Evolutionary conservation across 1,140 invertebrate genomes (phyloP), one percentile per base, ranked within the genome.

Genomic region (Zaprionus taronus): DNA sequence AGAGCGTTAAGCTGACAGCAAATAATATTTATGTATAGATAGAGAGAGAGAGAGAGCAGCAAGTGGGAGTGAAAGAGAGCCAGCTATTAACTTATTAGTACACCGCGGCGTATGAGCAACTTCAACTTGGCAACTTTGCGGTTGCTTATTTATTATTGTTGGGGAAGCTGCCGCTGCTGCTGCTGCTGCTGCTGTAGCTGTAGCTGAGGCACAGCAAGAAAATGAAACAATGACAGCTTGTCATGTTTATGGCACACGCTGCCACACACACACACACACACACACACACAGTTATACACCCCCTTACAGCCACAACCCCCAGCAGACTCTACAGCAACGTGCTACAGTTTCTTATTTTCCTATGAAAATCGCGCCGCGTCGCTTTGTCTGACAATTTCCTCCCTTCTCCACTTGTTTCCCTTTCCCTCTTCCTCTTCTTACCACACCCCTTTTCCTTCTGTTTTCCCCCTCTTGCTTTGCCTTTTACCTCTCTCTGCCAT

Each of bases 21-120:
- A 71, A 55, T 55, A 56, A 71, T 64, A 64, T 67, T 67, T 34
- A 65, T 36, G 34, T 66, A 51, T 72, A 57, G 57, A 65, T 34
- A 58, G 7, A 49, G 14, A 31, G 24, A 56, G 24, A 56, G 31
- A 53, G 31, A 28, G 15, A 53, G 20, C 41, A 36, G 55, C 66
- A 26, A 15, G 15, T n/a, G 15, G 5, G 2, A n/a, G n/a, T n/a
- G 15, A 15, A n/a, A 41, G 51, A 38, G 65, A 49, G 26, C 9
- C 31, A 78, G 73, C 78, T 89, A 89, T 87, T 87, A 89, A 81
- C 80, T 89, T 87, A 89, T 87, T 89, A 87, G 83, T 84, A 79
- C 78, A 78, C 81, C 80, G 71, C 70, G 78, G 77, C 80, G 84
- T 83, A 83, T 87, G 84, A 75, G 84, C 68, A 87, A 87, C 84